These are phyloP conservation scores for Steatocranus sp. DNA, from an alignment of 2,797 vertebrate genomes.

Conservation along the genomic window DNA sequence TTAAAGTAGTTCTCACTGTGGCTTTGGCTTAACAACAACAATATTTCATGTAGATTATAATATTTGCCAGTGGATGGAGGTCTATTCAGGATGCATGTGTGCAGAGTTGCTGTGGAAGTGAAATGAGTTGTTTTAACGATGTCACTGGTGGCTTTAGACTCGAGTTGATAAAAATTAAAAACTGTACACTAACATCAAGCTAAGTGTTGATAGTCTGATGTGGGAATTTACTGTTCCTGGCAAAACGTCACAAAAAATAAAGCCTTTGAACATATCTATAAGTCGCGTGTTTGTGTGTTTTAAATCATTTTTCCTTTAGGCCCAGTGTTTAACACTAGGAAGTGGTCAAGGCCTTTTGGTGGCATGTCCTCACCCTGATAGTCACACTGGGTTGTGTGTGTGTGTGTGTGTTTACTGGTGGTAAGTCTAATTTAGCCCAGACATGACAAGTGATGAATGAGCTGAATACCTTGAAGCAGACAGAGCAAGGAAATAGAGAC, in stretches of 20 bases:
- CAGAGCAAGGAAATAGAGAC: neutral
- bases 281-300: too few species aligned
- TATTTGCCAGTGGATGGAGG: neutral
- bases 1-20: neutral
- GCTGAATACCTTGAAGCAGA: neutral
- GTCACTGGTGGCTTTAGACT: neutral
- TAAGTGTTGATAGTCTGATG: accelerated
- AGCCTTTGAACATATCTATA: neutral
- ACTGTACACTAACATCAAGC: neutral
- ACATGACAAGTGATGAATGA: conserved; percentile 3
- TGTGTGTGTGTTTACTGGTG: neutral
- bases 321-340: neutral
- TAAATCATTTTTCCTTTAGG: neutral
- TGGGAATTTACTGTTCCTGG: neutral
- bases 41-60: neutral
- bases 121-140: neutral
- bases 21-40: neutral
- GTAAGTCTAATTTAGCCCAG: neutral
- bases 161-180: neutral
- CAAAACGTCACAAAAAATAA: neutral
- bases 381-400: neutral
- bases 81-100: neutral
- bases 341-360: neutral
- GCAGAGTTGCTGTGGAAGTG: neutral
- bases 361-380: neutral